Evolutionary conservation across 1,140 invertebrate genomes (phyloP).

Genomic region (Drosophila orosa): DNA sequence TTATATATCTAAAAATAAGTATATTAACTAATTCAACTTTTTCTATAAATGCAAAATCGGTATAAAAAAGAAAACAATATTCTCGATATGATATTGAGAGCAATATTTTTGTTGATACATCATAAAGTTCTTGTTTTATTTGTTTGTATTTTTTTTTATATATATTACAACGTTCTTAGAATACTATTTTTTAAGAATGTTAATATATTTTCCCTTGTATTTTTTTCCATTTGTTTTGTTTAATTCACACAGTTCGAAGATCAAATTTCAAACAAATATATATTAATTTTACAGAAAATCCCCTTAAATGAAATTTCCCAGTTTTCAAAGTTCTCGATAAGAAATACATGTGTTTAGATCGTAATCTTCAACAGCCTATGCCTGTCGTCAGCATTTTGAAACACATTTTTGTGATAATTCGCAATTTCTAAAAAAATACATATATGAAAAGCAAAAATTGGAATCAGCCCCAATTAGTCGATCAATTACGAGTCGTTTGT

Average conservation of each 20-base stretch:
- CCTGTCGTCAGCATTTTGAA: constrained; percentile 1
- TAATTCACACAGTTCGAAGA: neutral
- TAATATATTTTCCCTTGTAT: too few species aligned
- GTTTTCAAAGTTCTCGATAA: neutral
- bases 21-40: too few species aligned
- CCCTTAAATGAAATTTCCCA: neutral
- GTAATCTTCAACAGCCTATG: neutral
- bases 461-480: constrained; percentile 29
- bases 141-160: too few species aligned
- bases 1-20: too few species aligned
- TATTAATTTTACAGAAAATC: neutral
- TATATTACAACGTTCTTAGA: too few species aligned
- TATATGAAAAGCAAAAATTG: neutral
- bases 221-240: too few species aligned
- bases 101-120: too few species aligned
- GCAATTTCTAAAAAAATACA: neutral
- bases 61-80: too few species aligned
- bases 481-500: constrained; percentile 35
- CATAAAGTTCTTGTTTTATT: too few species aligned
- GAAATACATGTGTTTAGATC: neutral
- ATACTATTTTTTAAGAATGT: too few species aligned
- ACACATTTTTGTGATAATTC: neutral
- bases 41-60: too few species aligned
- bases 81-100: too few species aligned
- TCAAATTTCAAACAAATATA: neutral